Base-by-base conservation (phyloP, 2,888 invertebrate genomes). In the Drosophila neutralis region DNA sequence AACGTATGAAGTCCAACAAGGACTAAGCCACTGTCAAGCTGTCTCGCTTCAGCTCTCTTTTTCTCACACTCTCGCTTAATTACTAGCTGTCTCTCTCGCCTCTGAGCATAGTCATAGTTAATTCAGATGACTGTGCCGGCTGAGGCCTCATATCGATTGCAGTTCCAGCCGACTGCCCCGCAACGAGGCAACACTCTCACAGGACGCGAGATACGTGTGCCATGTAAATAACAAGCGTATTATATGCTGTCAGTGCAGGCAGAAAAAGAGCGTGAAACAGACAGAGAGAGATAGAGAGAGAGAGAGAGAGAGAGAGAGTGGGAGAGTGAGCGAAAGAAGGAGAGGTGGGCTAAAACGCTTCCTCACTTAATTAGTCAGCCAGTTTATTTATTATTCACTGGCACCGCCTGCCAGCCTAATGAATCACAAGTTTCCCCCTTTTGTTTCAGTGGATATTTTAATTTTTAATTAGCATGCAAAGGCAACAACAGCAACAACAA, bases 371-470 rank as follows among this genome's bases (percentile, higher is more conserved):
- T 87, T 87, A 87, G 89, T 89, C 82, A 89, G 75, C 75, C 71
- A 81, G 85, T 80, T 84, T 87, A 87, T 87, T 89, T 87, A 87
- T 87, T 89, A 87, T 87, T 87, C 83, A 89, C 89, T 69, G 80
- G 76, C 85, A 82, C 64, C 79, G 83, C 83, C 87, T 82, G 73
- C 69, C 73, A 76, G 89, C 79, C 82, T 89, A 87, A 89, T 89
- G 89, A 87, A 89, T 87, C 89, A 87, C 89, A 85, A 73, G 76
- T 69, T 79, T 36, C 69, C 73, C 69, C 65, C 67, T 73, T 63
- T 72, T 76, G 76, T 72, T 69, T 84, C 84, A 82, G 82, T 84
- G 76, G 81, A 89, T 87, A 87, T 87, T 87, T 87, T 87, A 87
- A 87, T 87, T 87, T 87, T 87, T 87, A 89, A 87, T 87, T 89